These are phyloP conservation scores for Pyrocephalus nanus DNA, from an alignment of 2,797 vertebrate species.

Conservation along the genomic window DNA sequence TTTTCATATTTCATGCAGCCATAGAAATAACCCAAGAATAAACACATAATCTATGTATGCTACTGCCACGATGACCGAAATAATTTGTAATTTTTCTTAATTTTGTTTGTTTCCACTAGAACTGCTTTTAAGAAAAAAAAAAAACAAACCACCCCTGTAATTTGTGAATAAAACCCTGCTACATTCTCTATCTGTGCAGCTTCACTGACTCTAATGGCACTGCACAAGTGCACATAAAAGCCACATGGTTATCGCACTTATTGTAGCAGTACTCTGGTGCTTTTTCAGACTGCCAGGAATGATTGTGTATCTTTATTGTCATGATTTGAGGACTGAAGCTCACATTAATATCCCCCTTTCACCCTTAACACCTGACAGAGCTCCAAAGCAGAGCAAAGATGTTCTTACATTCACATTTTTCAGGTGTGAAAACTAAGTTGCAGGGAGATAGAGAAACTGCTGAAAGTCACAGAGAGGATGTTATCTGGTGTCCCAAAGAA, in stretches of 20 bases:
- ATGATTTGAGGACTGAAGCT: background rate
- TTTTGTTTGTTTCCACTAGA: background rate
- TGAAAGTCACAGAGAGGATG: background rate
- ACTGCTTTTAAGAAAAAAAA: background rate
- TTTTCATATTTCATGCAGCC: background rate
- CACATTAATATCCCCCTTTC: background rate
- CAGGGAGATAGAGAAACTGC: background rate
- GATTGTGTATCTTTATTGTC: background rate
- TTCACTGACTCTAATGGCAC: background rate
- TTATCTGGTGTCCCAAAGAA: background rate
- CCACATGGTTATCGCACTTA: background rate
- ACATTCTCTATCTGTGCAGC: background rate
- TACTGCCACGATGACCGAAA: background rate
- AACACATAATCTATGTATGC: background rate
- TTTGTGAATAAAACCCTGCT: background rate
- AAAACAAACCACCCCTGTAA: background rate
- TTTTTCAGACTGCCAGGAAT: background rate
- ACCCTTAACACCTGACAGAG: background rate
- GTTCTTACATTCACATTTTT: background rate
- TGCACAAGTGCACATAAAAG: background rate
- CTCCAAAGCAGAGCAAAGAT: background rate
- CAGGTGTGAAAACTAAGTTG: background rate
- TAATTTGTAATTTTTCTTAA: background rate
- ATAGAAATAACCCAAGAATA: background rate
- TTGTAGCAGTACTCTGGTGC: background rate